Percentiles rank a stretch among this genome's conserved stretches.
Conservation (phyloP, 2,888 invertebrate genomes). For the Acronicta leporina region DNA sequence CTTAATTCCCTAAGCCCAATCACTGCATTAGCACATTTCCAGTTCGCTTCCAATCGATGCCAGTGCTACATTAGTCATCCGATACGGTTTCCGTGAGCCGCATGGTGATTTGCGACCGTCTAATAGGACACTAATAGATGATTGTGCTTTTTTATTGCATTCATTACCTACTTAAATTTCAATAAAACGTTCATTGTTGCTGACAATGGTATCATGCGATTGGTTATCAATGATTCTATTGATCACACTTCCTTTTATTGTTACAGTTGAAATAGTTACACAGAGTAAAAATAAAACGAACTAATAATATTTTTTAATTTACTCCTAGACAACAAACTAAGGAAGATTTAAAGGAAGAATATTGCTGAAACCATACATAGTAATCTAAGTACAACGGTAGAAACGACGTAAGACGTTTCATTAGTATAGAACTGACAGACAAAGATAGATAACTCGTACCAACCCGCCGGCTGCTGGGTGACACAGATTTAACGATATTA, state of each 20-base stretch:
- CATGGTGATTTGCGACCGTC: conserved; percentile 9
- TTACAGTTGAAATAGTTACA: too few species aligned
- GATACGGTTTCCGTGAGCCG: conserved; percentile 29
- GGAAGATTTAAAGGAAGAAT: neutral
- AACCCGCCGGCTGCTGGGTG: conserved; percentile 31
- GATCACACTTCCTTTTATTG: neutral
- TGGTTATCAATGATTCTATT: conserved; percentile 4
- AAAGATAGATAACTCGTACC: conserved; percentile 37
- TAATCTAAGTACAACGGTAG: conserved; percentile 14
- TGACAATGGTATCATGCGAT: neutral
- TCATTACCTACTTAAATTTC: conserved; percentile 7
- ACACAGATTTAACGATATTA: conserved; percentile 45
- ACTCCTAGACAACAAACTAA: neutral
- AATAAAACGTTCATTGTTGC: neutral
- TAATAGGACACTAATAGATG: conserved; percentile 25
- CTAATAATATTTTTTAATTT: neutral
- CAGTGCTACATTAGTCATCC: conserved; percentile 34
- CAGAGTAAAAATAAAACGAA: neutral
- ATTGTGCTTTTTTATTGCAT: conserved; percentile 32
- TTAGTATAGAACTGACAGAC: conserved; percentile 40
- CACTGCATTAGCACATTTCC: conserved; percentile 50
- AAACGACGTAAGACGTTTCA: conserved; percentile 38
- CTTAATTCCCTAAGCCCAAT: conserved; percentile 41
- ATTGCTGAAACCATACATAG: neutral
- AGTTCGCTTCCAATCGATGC: conserved; percentile 32